A percentile compares a stretch with the other conserved stretches of the same genome.
Evolutionary conservation across 2,888 invertebrate genomes (phyloP).

Genomic region (Emmelina monodactyla): DNA sequence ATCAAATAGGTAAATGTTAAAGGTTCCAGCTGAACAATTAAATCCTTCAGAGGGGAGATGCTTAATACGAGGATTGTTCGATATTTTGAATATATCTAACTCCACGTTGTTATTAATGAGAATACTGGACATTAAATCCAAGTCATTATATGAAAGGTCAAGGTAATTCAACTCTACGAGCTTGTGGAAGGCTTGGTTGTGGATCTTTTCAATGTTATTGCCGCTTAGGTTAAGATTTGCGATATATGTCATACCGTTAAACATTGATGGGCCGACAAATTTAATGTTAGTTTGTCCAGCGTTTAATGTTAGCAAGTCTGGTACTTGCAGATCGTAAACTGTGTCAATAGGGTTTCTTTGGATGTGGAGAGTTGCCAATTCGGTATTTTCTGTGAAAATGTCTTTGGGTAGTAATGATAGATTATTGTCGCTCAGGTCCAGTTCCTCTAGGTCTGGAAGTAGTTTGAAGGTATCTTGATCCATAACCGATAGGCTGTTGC

Average conservation of each 20-base stretch:
- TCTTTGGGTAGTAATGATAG: slow-evolving; percentile 69
- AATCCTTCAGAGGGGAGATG: slow-evolving; percentile 74
- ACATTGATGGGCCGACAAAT: slow-evolving; percentile 71
- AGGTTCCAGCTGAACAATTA: slow-evolving; percentile 65
- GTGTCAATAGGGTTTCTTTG: slow-evolving; percentile 73
- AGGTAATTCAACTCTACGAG: slow-evolving; percentile 73
- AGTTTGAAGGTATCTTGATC: slow-evolving; percentile 69
- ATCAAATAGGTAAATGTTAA: slow-evolving; percentile 74
- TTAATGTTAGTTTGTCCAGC: slow-evolving; percentile 73
- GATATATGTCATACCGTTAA: slow-evolving; percentile 69
- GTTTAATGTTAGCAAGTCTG: slow-evolving; percentile 72
- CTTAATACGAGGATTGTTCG: slow-evolving; percentile 73
- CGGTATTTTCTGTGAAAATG: slow-evolving; percentile 71
- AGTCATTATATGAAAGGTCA: slow-evolving; percentile 76
- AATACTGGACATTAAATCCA: slow-evolving; percentile 72
- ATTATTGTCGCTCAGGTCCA: slow-evolving; percentile 76
- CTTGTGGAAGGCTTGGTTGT: slow-evolving; percentile 72
- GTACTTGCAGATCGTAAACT: slow-evolving; percentile 68
- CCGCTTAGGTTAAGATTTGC: slow-evolving; percentile 73
- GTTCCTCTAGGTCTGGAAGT: slow-evolving; percentile 71
- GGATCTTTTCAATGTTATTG: slow-evolving; percentile 73
- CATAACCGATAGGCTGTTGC: slow-evolving; percentile 71
- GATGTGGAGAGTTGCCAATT: slow-evolving; percentile 72
- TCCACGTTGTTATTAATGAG: slow-evolving; percentile 75
- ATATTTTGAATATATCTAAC: slow-evolving; percentile 74